phyloP scores from a whole-genome alignment of 2,113 vertebrate genomes.

The Notarius lentiginosus region DNA sequence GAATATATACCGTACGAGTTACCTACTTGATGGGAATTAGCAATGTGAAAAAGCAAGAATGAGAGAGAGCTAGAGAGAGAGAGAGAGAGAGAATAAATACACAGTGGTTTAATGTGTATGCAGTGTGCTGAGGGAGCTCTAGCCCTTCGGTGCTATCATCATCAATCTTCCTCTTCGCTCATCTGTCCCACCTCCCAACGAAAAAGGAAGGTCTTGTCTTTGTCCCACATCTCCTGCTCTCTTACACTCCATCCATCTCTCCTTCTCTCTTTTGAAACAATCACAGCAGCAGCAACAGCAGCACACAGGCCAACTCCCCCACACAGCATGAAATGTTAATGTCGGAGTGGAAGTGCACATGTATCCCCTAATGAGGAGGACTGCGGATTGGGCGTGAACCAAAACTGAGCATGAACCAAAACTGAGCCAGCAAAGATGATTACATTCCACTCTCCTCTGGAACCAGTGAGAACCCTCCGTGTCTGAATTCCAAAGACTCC shows the following conservation, averaged over 20 bases:
- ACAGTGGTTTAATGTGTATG: background rate
- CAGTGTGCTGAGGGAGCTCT: constrained; percentile 4
- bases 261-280: constrained; percentile 28
- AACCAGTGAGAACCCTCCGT: background rate
- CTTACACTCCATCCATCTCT: constrained; percentile 26
- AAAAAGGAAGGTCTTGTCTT: background rate
- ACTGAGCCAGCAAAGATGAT: constrained; percentile 1
- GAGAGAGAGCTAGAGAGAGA: no score
- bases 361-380: constrained; percentile 14
- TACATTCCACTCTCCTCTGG: constrained; percentile 11
- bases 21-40: no score
- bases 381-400: background rate
- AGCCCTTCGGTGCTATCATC: background rate
- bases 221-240: constrained; percentile 9
- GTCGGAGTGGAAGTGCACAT: constrained; percentile 12
- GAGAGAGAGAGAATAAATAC: background rate
- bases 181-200: background rate
- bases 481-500: background rate
- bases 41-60: background rate
- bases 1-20: no score
- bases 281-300: background rate
- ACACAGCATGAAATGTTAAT: constrained; percentile 8
- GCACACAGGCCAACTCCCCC: background rate
- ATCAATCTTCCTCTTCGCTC: constrained; percentile 6
- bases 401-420: constrained; percentile 6